phyloP scores from a whole-genome alignment of 2,888 invertebrate genomes.

The Ormyrus nitidulus region DNA sequence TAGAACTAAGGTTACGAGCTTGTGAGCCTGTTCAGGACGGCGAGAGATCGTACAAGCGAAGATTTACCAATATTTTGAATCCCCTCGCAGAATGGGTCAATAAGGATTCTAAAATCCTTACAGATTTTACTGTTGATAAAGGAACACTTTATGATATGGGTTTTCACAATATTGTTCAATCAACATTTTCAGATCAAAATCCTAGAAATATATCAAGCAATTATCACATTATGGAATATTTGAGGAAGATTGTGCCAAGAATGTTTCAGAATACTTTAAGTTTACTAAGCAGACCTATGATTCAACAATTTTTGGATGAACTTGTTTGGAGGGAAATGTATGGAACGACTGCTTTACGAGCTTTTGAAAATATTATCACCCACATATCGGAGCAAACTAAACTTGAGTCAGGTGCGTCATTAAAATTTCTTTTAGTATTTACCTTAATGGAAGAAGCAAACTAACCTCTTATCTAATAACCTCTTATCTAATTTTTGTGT shows the following conservation, averaged over 20 bases:
- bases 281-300: conserved; percentile 87
- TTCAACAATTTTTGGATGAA: conserved; percentile 93
- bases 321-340: conserved; percentile 92
- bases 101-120: conserved; percentile 85
- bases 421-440: too few relatives aligned
- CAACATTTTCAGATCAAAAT: conserved; percentile 76
- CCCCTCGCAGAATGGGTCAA: conserved; percentile 88
- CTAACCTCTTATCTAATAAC: background rate
- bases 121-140: conserved; percentile 90
- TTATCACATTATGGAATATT: conserved; percentile 90
- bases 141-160: conserved; percentile 87
- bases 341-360: conserved; percentile 85
- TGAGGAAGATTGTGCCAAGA: conserved; percentile 89
- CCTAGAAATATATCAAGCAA: conserved; percentile 80
- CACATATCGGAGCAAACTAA: conserved; percentile 89
- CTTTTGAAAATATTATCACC: conserved; percentile 87
- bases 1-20: conserved; percentile 84
- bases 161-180: conserved; percentile 85
- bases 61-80: conserved; percentile 89
- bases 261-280: conserved; percentile 94
- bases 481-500: background rate
- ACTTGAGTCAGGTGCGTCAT: conserved; percentile 79
- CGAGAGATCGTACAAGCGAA: conserved; percentile 87
- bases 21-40: conserved; percentile 89
- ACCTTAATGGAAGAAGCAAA: background rate